Evolutionary conservation across 2,797 vertebrate genomes (phyloP), one percentile per base, ranked within the genome.

Genomic region (Cetoscarus ocellatus): DNA sequence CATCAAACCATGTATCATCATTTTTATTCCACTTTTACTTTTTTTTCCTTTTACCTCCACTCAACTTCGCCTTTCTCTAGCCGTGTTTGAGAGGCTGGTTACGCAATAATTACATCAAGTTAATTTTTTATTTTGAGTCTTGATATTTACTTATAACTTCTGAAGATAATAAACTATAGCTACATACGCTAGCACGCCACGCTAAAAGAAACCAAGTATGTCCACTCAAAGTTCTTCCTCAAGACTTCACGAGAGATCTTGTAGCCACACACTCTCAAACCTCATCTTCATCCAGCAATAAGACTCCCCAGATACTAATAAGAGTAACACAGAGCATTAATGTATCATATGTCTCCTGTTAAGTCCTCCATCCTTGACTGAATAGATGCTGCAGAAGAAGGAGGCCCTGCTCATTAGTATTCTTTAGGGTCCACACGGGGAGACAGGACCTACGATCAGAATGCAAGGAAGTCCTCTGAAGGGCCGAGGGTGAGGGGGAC

Each of bases 351-450:
- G 67, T 73, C 68, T 69, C 7, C 63, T 56, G 63, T 77, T 87
- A 75, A 79, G 88, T 75, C 65, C 39, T 43, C 60, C 52, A 70
- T 59, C 62, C 38, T 53, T 49, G 57, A 74, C 52, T 73, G 67
- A 86, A 74, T 27, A n/a, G 61, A 82, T 45, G 70, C 13, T 64
- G 80, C 75, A 75, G 83, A 79, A 45, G 64, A 73, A 82, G 72
- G 79, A 74, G 75, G 77, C 81, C 78, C 27, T 61, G 43, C 88
- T 90, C 79, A 93, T 95, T 93, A 94, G 92, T 92, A 94, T 94
- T 94, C 94, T 86, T 87, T 79, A 74, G 83, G 88, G 88, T 54
- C 52, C 11, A 72, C 83, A 73, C 1, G 40, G 88, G 89, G 70
- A 83, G 89, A 90, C 83, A 87, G 86, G 67, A 67, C 43, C 79